Evolutionary conservation across 2,888 invertebrate species (phyloP), one percentile per base, ranked within the genome.

Genomic region (Eupithecia exiguata): DNA sequence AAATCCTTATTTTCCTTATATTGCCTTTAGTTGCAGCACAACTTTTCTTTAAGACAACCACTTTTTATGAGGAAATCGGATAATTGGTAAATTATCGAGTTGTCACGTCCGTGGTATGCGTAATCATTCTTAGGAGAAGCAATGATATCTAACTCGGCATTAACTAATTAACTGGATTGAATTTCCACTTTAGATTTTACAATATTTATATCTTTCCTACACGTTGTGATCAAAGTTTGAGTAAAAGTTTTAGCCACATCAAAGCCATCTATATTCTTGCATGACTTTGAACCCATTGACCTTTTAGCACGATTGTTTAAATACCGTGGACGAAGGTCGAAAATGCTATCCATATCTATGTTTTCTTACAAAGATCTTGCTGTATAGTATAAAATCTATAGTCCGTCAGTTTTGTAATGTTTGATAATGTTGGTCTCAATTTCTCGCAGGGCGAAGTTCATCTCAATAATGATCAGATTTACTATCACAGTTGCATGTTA

Each of bases 1-100:
- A 83, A 84, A 81, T 80, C 79, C 81, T 77, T 80, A 78, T 80
- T 82, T 81, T 80, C 82, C 79, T 80, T 76, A 75, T 74, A 75
- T 71, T 79, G 63, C 74, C 72, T 66, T 70, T 71, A 72, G 68
- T 75, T 68, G 74, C 62, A 74, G 65, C 69, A 75, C 77, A 70
- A 74, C 75, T 76, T 78, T 78, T 77, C 76, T 75, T 75, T 77
- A 69, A 75, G 73, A 76, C 46, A 70, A 49, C 76, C 10, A 72
- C 76, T 77, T 76, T 79, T 79, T 77, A 70, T 74, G 21, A 70
- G 70, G 74, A 79, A 75, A 77, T 74, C 70, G 46, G 61, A 65
- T 77, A 77, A 79, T 77, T 77, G 77, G 76, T 77, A 74, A 74
- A 72, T 77, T 77, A 77, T 70, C 69, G 71, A 75, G 74, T 61